Evolutionary conservation across 2,797 vertebrate genomes (phyloP), one percentile per base, ranked within the genome.

Genomic region (Serranus cabrilla): DNA sequence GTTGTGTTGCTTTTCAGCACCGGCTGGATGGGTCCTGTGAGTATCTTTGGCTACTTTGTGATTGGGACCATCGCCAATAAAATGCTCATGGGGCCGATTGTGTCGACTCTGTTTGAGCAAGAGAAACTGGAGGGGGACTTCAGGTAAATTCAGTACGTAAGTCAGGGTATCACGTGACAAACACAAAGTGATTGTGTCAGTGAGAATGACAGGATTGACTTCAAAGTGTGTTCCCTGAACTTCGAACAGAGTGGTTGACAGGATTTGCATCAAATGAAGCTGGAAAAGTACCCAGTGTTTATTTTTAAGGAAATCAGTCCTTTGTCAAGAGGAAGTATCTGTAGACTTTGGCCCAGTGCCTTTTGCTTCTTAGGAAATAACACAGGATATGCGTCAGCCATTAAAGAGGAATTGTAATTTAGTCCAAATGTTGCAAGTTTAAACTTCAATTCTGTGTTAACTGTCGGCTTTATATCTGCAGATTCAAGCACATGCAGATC

Each of bases 401-500:
- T 40, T 11, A 54, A 14, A 72, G 55, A 67, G 62, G 16, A 58
- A 67, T 43, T 68, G 31, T 27, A 31, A 45, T 51, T 25, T 37
- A 23, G 42, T 62, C 0, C 2, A 20, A 59, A 3, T 43, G n/a
- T 52, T 3, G 49, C 45, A 46, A 17, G 42, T 45, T 45, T 17
- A 18, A 43, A 45, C 34, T 34, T 4, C 11, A 3, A 37, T 31
- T 56, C 21, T 74, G 11, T 60, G 11, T 23, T 37, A 1, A 55
- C 27, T 34, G 45, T 25, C 52, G 0, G 47, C 66, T 60, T 74
- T 83, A 23, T n/a, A 74, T 86, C 3, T 69, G 10, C 88, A 99
- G 98, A 90, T 99, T 99, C 92, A 99, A 99, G 79, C 98, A 99
- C 85, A 96, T 99, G 97, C 98, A 99, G 92, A 96, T 99, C 80